phyloP scores from a whole-genome alignment of 35 echinoderm and acorn worm genomes.

The Strongylocentrotus purpuratus region DNA sequence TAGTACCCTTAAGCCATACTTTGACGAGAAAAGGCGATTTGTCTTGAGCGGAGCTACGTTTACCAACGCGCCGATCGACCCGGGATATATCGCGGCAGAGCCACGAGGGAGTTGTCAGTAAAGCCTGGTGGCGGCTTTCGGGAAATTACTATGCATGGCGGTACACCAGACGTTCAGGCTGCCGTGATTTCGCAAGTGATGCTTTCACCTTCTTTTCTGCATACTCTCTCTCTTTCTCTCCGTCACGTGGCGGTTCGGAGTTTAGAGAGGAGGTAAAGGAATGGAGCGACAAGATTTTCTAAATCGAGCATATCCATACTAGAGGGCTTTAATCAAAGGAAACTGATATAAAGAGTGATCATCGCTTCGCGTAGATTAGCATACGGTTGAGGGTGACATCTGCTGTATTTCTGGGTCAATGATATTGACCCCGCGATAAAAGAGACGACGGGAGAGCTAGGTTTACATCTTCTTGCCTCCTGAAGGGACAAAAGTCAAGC shows the following conservation, averaged over 20 bases:
- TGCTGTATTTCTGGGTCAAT: background rate
- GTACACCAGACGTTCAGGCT: constrained; percentile 23
- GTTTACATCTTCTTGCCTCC: background rate
- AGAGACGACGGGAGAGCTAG: background rate
- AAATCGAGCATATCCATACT: background rate
- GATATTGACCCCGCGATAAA: background rate
- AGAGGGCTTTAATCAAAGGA: background rate
- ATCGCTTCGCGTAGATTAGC: background rate
- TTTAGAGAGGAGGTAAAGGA: background rate
- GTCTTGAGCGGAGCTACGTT: constrained; percentile 9
- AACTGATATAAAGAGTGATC: background rate
- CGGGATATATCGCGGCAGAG: background rate
- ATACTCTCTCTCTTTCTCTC: background rate
- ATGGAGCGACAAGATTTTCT: background rate
- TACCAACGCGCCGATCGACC: background rate
- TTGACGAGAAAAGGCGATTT: constrained; percentile 2
- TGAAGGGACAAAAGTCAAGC: background rate
- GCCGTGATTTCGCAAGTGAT: constrained; percentile 51
- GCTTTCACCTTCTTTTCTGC: background rate
- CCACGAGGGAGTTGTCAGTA: constrained; percentile 11
- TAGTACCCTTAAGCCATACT: background rate
- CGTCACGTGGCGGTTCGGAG: background rate
- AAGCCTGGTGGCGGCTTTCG: background rate
- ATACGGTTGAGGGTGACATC: background rate
- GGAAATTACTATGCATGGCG: constrained; percentile 47